A percentile compares a stretch with the other conserved stretches of the same genome.
phyloP scores from a whole-genome alignment of 2,888 invertebrate genomes.

The Pyralis farinalis region DNA sequence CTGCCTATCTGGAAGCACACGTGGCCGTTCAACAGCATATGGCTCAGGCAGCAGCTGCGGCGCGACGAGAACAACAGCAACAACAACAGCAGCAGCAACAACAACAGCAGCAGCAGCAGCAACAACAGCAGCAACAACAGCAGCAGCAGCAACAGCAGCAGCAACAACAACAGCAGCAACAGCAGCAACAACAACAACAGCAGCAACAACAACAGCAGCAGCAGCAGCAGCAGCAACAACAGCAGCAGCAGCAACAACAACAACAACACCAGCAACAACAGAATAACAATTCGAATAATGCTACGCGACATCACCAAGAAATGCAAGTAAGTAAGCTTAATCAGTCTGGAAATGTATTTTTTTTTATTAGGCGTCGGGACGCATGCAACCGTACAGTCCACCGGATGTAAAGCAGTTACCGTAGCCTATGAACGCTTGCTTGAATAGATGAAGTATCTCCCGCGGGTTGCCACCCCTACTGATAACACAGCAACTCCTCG shows the following conservation, averaged over 20 bases:
- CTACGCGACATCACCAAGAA: slow-evolving; percentile 72
- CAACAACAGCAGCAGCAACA: slow-evolving; percentile 61
- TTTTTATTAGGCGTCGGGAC: no score
- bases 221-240: slow-evolving; percentile 67
- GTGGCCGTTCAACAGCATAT: slow-evolving; percentile 89
- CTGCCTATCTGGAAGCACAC: slow-evolving; percentile 87
- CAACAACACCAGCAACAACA: slow-evolving; percentile 57
- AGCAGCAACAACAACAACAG: slow-evolving; percentile 52
- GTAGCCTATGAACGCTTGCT: no score
- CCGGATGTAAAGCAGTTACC: no score
- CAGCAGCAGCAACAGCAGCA: slow-evolving; percentile 49
- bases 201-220: slow-evolving; percentile 60
- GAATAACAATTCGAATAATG: slow-evolving; percentile 52
- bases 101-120: slow-evolving; percentile 53
- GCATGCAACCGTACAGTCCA: no score
- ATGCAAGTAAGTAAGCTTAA: slow-evolving; percentile 71
- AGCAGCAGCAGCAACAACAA: slow-evolving; percentile 58
- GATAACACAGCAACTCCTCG: no score
- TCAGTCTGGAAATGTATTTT: no score
- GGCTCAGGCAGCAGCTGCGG: slow-evolving; percentile 85
- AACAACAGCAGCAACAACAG: slow-evolving; percentile 48
- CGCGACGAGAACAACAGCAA: slow-evolving; percentile 71
- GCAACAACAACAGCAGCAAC: slow-evolving; percentile 57
- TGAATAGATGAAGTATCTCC: no score
- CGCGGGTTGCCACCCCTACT: no score